phyloP scores from a whole-genome alignment of 2,888 invertebrate genomes.

The Xylota segnis region DNA sequence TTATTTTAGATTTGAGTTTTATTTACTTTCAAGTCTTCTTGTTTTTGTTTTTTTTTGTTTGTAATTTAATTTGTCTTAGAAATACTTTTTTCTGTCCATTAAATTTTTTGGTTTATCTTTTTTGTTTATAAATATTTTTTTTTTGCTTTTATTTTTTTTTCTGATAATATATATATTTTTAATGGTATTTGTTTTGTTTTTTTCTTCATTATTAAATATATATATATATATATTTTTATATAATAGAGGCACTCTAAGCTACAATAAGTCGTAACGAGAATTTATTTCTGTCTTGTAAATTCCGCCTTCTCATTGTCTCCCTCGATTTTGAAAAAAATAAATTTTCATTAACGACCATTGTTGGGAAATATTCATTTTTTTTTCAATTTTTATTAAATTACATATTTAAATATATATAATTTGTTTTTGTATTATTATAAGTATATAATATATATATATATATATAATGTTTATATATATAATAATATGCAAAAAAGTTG shows the following conservation, averaged over 20 bases:
- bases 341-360: constrained; percentile 79
- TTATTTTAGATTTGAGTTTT: constrained; percentile 12
- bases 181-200: constrained; percentile 63
- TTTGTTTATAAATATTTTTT: constrained; percentile 69
- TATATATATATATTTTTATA: constrained; percentile 69
- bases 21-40: constrained; percentile 39
- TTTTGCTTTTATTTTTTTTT: constrained; percentile 69
- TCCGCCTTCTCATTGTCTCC: constrained; percentile 53
- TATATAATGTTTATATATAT: constrained; percentile 62
- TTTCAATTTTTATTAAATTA: constrained; percentile 65
- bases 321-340: constrained; percentile 75
- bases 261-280: constrained; percentile 80
- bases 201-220: constrained; percentile 63
- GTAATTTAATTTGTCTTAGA: constrained; percentile 59
- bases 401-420: constrained; percentile 71
- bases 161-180: constrained; percentile 72
- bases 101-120: constrained; percentile 58
- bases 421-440: constrained; percentile 63
- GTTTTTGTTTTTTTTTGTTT: constrained; percentile 37
- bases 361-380: constrained; percentile 77
- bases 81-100: constrained; percentile 62
- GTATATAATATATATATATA: constrained; percentile 72
- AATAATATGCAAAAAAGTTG: constrained; percentile 70
- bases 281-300: constrained; percentile 75
- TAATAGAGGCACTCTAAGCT: constrained; percentile 81